Evolutionary conservation across 2,113 vertebrate genomes (phyloP).

Genomic region (Lophius piscatorius): DNA sequence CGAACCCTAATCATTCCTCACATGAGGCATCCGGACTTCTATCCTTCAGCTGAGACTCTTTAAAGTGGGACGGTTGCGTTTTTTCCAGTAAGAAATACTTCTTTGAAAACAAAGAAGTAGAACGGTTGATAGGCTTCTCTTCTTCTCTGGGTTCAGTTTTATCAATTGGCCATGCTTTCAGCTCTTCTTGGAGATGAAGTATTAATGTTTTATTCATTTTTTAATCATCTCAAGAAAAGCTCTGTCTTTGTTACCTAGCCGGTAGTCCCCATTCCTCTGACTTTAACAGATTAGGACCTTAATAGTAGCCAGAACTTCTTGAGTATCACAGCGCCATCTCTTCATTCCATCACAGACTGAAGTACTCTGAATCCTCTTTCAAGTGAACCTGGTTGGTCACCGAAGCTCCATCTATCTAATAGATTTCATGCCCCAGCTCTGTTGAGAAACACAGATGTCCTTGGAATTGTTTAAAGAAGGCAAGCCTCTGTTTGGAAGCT

Average conservation of each 20-base stretch:
- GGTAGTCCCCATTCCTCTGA: neutral
- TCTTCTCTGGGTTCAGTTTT: too few species aligned
- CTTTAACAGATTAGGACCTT: constrained; percentile 6
- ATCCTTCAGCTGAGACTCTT: too few species aligned
- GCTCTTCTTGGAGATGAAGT: too few species aligned
- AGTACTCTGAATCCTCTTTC: constrained; percentile 9
- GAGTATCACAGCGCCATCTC: constrained; percentile 3
- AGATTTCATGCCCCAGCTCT: constrained; percentile 15
- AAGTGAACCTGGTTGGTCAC: constrained; percentile 43
- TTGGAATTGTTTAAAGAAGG: constrained; percentile 61
- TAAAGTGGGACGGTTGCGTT: too few species aligned
- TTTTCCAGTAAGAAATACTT: neutral
- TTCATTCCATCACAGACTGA: constrained; percentile 28
- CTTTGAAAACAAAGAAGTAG: neutral
- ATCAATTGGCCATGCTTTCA: too few species aligned
- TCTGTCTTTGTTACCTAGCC: neutral
- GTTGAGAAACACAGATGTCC: constrained; percentile 40
- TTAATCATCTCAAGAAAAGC: too few species aligned
- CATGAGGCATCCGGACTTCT: too few species aligned
- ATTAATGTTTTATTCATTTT: too few species aligned
- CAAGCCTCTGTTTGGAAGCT: constrained; percentile 51
- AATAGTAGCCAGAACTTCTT: neutral
- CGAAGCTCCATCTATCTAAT: constrained; percentile 11
- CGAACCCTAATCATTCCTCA: too few species aligned
- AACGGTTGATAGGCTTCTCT: too few species aligned